Percentiles rank a stretch among this genome's conserved stretches.
These are phyloP conservation scores for Periophthalmus modestus DNA, from an alignment of 2,113 vertebrate genomes.

Conservation along the genomic window DNA sequence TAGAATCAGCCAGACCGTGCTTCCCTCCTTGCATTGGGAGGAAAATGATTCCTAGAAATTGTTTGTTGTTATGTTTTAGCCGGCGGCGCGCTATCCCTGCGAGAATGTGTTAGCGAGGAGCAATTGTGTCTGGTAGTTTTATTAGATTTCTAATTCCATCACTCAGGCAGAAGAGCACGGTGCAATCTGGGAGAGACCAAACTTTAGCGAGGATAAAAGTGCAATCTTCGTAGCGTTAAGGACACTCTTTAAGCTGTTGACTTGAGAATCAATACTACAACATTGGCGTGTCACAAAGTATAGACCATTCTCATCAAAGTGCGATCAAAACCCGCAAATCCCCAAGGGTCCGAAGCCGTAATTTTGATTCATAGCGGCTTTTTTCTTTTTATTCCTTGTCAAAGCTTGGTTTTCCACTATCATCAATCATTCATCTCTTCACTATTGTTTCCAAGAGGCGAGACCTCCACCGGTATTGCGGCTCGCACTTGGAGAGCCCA, in stretches of 20 bases:
- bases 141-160: constrained; percentile 55
- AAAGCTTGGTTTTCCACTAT: constrained; percentile 45
- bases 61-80: constrained; percentile 46
- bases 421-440: constrained; percentile 60
- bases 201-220: constrained; percentile 28
- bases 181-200: constrained; percentile 28
- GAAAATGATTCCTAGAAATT: constrained; percentile 36
- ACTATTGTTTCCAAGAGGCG: constrained; percentile 15
- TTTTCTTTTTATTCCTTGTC: constrained; percentile 41
- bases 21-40: constrained; percentile 15
- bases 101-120: constrained; percentile 37
- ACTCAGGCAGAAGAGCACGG: constrained; percentile 32
- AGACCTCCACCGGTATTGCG: constrained; percentile 14
- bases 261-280: constrained; percentile 56
- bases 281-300: constrained; percentile 25
- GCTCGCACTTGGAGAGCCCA: constrained; percentile 16
- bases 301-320: constrained; percentile 18
- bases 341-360: constrained; percentile 34
- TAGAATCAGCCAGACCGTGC: neutral
- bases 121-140: constrained; percentile 47
- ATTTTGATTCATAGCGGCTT: constrained; percentile 53
- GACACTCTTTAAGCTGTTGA: constrained; percentile 33
- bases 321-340: constrained; percentile 22
- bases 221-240: constrained; percentile 24
- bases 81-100: constrained; percentile 26